Evolutionary conservation across 2,113 vertebrate genomes (phyloP).

Genomic region (Petrocephalus microphthalmus): DNA sequence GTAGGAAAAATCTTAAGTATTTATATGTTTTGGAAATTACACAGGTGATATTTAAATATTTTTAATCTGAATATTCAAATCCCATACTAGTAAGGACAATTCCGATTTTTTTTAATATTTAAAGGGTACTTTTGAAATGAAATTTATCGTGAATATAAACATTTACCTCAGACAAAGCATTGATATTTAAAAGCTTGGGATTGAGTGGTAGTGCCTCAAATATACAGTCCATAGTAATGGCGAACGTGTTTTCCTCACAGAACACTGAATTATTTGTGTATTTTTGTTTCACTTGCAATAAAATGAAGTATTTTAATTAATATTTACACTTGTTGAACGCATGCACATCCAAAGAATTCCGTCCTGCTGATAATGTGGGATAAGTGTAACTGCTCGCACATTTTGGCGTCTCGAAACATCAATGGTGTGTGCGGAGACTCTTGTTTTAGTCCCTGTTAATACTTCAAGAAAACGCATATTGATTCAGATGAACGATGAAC

Average conservation of each 20-base stretch:
- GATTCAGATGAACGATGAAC: background rate
- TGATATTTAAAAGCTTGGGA: background rate
- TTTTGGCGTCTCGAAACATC: background rate
- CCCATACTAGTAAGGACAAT: background rate
- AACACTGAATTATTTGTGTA: conserved; percentile 2
- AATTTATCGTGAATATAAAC: background rate
- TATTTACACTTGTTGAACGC: background rate
- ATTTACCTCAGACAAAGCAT: conserved; percentile 12
- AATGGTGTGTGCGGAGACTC: background rate
- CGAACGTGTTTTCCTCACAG: background rate
- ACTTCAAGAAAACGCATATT: background rate
- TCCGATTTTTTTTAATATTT: background rate
- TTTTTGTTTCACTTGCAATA: conserved; percentile 10
- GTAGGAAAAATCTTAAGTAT: background rate
- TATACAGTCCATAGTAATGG: conserved; percentile 6
- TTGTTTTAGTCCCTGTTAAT: background rate
- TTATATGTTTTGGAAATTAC: background rate
- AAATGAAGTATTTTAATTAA: conserved; percentile 4
- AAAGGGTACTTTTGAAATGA: conserved; percentile 4
- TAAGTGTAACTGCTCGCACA: background rate
- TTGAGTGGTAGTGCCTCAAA: background rate
- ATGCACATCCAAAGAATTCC: conserved; percentile 1
- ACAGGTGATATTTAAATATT: background rate
- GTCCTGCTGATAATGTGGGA: background rate
- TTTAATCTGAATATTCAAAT: background rate